Conservation (phyloP, 2,888 invertebrate genomes). For the Pegoplata infirma region DNA sequence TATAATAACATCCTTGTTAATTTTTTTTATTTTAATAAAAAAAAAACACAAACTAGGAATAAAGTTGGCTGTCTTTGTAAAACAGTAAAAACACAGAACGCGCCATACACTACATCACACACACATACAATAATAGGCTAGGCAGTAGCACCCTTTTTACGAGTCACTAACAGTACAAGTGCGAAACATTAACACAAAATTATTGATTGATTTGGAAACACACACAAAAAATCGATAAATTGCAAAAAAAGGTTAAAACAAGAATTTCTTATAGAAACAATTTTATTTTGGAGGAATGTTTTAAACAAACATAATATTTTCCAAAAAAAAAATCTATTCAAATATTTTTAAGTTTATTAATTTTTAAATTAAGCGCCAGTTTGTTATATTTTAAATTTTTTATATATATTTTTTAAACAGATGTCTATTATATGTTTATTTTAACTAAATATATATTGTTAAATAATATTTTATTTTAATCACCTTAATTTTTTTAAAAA, state of each 20-base stretch:
- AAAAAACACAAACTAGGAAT: constrained; percentile 36
- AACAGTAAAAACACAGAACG: constrained; percentile 50
- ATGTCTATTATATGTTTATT: constrained; percentile 23
- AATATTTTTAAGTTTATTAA: background rate
- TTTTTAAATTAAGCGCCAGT: constrained; percentile 54
- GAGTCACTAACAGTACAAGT: constrained; percentile 60
- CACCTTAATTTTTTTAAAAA: constrained; percentile 27
- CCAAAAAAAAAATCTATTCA: background rate
- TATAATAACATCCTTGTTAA: constrained; percentile 12
- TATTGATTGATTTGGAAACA: constrained; percentile 74
- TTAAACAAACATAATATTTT: background rate
- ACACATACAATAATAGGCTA: constrained; percentile 10
- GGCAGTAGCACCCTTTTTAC: constrained; percentile 54
- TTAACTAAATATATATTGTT: too few relatives aligned
- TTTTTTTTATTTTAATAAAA: constrained; percentile 31
- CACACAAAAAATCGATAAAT: constrained; percentile 63
- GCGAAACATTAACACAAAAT: constrained; percentile 70
- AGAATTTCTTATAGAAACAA: background rate
- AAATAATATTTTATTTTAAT: constrained; percentile 4
- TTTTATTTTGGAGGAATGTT: background rate
- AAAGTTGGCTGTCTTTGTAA: constrained; percentile 53
- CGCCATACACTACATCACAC: constrained; percentile 33
- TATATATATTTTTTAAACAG: constrained; percentile 32
- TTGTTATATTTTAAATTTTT: constrained; percentile 31
- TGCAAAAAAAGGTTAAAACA: constrained; percentile 43